Evolutionary conservation across 2,113 vertebrate species (phyloP), one percentile per base, ranked within the genome.

Genomic region (Pungitius pungitius): DNA sequence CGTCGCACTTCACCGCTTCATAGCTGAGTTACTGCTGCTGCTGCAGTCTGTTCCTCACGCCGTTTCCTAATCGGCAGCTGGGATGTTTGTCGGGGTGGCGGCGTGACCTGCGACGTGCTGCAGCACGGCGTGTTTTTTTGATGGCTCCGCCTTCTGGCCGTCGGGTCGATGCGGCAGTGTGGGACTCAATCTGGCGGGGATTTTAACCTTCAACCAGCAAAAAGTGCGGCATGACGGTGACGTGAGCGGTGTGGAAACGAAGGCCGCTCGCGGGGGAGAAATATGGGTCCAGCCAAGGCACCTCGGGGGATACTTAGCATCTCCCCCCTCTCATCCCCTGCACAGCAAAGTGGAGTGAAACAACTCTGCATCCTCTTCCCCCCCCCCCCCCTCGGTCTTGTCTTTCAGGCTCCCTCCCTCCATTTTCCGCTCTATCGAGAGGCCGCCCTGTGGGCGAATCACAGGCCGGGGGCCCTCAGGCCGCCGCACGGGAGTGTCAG

Each of bases 371-470:
- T 81, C 69, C 45, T 80, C 69, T 35, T 39, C 51, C 60, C 61
- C 82, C 57, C 47, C 85, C 83, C 80, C 27, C 60, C 43, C 84
- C 81, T 47, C 45, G 18, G 8, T 82, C 49, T 40, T 49, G 79
- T 78, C 66, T 84, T 80, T 61, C 45, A 47, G 43, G 22, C 56
- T 58, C 65, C 67, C 81, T 61, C 58, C 52, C 87, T 85, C 83
- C 39, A 6, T 85, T 84, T 81, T 80, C 79, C 81, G 75, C 80
- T 83, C 78, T 89, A 90, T 86, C 80, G 87, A 90, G 82, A 77
- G 83, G 82, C 87, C 87, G 57, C 87, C 92, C 87, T 13, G 58
- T 86, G 87, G 91, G 86, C 57, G 26, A 88, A 90, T 90, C 49
- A 57, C 77, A 89, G 67, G 74, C 89, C 60, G 62, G 42, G 75